phyloP scores from a whole-genome alignment of 2,113 vertebrate species.

The Ailuropoda melanoleuca region DNA sequence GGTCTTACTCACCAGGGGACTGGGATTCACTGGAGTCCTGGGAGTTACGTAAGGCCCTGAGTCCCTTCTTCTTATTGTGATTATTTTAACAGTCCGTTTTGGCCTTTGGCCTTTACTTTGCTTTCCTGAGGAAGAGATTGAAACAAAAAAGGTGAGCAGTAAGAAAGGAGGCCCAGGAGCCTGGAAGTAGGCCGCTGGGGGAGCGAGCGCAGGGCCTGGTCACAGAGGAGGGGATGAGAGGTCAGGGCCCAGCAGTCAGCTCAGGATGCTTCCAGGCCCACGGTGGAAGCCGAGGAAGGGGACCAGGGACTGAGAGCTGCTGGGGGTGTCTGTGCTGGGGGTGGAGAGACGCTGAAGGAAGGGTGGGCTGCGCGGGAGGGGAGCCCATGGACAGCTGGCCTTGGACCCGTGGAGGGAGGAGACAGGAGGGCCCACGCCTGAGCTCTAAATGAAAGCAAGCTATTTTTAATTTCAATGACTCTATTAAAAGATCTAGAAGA shows the following conservation, averaged over 20 bases:
- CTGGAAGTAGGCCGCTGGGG: not conserved
- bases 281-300: not conserved
- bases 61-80: not conserved
- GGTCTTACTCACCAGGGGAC: constrained; percentile 36
- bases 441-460: not conserved
- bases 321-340: not conserved
- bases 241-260: not conserved
- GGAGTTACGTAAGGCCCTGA: not conserved
- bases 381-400: too few species aligned
- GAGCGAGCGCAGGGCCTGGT: not conserved
- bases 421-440: not conserved
- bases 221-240: not conserved
- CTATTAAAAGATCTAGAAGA: not conserved
- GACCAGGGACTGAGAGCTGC: not conserved
- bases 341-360: not conserved
- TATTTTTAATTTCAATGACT: constrained; percentile 36
- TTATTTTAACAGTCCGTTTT: not conserved
- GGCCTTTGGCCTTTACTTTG: constrained; percentile 25
- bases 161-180: not conserved
- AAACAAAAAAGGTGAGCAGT: not conserved
- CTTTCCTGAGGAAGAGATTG: not conserved
- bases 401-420: not conserved
- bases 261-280: too few species aligned
- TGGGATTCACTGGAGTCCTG: not conserved
- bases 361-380: not conserved